Percentiles rank a stretch among this genome's conserved stretches.
These are phyloP conservation scores for Toxotes chatareus DNA, from an alignment of 2,113 vertebrate species.

Conservation along the genomic window DNA sequence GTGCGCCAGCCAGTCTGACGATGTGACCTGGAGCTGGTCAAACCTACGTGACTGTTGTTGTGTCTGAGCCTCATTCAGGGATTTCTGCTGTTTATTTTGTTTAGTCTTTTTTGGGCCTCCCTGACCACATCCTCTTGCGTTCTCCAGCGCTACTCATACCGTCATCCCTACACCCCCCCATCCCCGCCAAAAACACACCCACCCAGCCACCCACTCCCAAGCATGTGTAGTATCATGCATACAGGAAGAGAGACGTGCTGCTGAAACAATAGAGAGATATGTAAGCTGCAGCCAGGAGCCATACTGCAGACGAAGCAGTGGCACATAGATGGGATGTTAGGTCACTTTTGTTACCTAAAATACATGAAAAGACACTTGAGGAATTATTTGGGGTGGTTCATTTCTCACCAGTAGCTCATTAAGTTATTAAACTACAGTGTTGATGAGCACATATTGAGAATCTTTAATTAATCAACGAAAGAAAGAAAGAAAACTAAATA, in stretches of 20 bases:
- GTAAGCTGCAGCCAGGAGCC: not conserved
- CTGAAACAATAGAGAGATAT: constrained; percentile 57
- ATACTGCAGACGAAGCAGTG: not conserved
- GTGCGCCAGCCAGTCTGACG: constrained; percentile 26
- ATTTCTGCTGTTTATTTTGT: constrained; percentile 74
- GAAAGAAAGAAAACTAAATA: not conserved
- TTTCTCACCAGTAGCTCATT: not conserved
- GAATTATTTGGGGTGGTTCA: not conserved
- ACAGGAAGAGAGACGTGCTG: constrained; percentile 53
- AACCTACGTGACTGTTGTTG: constrained; percentile 71
- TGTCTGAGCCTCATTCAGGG: constrained; percentile 64
- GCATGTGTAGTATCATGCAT: constrained; percentile 38
- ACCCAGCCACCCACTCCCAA: not conserved
- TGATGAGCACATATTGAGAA: not conserved
- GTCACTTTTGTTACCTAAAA: constrained; percentile 11
- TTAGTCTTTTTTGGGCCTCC: constrained; percentile 61
- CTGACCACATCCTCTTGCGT: constrained; percentile 58
- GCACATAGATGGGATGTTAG: not conserved
- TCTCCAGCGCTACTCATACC: constrained; percentile 18
- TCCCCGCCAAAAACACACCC: constrained; percentile 22
- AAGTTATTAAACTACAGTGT: not conserved
- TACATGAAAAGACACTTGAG: not conserved
- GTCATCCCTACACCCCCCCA: constrained; percentile 1
- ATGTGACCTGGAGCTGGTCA: constrained; percentile 43
- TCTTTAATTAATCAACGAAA: not conserved